A percentile compares a stretch with the other conserved stretches of the same genome.
phyloP scores from a whole-genome alignment of 2,797 vertebrate genomes.

The Micrastur ruficollis region DNA sequence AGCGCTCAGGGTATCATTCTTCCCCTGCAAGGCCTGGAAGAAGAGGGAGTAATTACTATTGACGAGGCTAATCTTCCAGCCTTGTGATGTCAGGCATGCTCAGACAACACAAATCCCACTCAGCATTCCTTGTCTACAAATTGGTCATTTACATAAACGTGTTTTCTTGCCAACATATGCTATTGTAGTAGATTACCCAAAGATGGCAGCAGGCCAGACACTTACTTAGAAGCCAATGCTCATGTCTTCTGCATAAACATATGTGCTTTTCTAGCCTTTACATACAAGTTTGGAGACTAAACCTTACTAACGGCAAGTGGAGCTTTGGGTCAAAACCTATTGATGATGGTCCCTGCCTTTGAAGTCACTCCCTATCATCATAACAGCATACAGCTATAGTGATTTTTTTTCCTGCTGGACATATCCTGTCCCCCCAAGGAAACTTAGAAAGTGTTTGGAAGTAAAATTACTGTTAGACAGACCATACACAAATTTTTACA shows the following conservation, averaged over 20 bases:
- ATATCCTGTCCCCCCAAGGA: neutral
- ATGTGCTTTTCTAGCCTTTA: neutral
- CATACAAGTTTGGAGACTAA: neutral
- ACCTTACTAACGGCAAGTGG: neutral
- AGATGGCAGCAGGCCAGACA: conserved; percentile 56
- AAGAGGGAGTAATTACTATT: neutral
- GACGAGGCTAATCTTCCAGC: conserved; percentile 26
- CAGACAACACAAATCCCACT: neutral
- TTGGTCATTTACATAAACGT: neutral
- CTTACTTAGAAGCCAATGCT: neutral
- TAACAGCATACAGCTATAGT: neutral
- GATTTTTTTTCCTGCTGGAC: neutral
- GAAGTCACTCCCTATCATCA: neutral
- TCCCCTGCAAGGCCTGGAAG: neutral
- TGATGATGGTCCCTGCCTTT: neutral
- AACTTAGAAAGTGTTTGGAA: neutral
- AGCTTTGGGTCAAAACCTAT: neutral
- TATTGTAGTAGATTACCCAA: neutral
- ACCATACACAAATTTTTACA: neutral
- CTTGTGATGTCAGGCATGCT: conserved; percentile 18
- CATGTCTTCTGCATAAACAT: neutral
- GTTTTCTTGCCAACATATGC: neutral
- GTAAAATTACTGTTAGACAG: neutral
- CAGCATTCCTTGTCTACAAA: neutral
- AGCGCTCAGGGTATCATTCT: neutral